Conservation (phyloP, 1,140 invertebrate species). For the Gonatopus flavifemur region DNA sequence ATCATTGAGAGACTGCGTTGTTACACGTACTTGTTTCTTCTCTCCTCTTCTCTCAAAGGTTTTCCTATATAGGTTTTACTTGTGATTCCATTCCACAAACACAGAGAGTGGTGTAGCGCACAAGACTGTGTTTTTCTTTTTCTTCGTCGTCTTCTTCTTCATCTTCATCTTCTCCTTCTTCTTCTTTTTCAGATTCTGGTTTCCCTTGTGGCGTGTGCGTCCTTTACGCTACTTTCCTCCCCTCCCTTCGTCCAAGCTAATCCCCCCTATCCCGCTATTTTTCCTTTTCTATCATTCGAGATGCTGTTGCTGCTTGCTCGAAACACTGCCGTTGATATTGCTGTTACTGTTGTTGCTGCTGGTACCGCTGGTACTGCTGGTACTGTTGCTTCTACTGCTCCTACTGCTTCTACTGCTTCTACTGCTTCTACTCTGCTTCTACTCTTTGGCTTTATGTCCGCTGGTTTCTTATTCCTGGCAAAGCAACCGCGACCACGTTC, state of each 20-base stretch:
- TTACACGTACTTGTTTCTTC: slow-evolving; percentile 34
- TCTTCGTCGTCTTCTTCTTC: slow-evolving; percentile 6
- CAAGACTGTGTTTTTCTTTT: no score
- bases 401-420: no score
- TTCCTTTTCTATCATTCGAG: slow-evolving; percentile 4
- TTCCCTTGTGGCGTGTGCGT: no score
- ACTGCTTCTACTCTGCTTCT: background rate
- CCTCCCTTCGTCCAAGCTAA: no score
- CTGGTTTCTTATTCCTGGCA: slow-evolving; percentile 16
- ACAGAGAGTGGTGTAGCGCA: background rate
- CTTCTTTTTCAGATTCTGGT: slow-evolving; percentile 3
- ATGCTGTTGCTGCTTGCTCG: slow-evolving; percentile 4
- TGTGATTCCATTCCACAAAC: background rate
- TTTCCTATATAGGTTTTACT: background rate
- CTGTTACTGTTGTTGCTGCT: slow-evolving; percentile 6
- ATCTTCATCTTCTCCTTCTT: background rate
- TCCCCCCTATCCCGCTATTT: no score
- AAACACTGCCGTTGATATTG: slow-evolving; percentile 2
- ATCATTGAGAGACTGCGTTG: slow-evolving; percentile 35
- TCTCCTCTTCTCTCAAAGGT: slow-evolving; percentile 7
- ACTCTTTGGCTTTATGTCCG: background rate
- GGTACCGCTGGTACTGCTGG: background rate
- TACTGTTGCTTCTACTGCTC: slow-evolving; percentile 13
- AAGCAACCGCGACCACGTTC: slow-evolving; percentile 29
- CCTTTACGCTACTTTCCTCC: no score